These are phyloP conservation scores for Styela clava DNA, from an alignment of 23 tunicate genomes.

Conservation along the genomic window DNA sequence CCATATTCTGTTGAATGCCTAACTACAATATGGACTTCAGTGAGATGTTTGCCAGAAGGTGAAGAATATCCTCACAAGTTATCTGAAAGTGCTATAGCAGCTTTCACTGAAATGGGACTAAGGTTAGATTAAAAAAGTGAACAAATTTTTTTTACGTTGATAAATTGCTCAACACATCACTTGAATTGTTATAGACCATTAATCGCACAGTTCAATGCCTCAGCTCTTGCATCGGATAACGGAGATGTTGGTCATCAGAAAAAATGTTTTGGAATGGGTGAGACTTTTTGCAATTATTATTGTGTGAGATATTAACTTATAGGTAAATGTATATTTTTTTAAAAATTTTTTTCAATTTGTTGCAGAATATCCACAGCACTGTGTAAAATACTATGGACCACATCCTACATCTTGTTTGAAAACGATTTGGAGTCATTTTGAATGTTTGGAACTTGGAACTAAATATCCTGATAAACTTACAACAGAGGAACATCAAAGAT, in stretches of 20 bases:
- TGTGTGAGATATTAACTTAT: not conserved
- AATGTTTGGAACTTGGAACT: constrained; percentile 2
- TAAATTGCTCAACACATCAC: no score
- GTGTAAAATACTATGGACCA: constrained; percentile 33
- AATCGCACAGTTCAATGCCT: no score
- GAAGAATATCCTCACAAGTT: constrained; percentile 16
- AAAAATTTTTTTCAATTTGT: no score
- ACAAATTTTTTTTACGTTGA: no score
- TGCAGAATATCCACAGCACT: constrained; percentile 12
- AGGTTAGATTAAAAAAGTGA: no score
- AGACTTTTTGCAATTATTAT: no score
- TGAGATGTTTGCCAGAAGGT: constrained; percentile 26
- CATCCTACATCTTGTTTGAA: constrained; percentile 23
- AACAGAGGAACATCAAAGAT: not conserved
- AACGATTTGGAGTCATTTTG: constrained; percentile 25
- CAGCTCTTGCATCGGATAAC: no score
- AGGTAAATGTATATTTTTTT: no score
- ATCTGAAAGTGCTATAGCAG: not conserved
- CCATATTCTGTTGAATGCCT: constrained; percentile 18
- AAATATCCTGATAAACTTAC: constrained; percentile 3
- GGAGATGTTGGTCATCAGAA: no score
- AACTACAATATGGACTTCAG: constrained; percentile 19
- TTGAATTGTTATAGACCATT: no score
- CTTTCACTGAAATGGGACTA: constrained; percentile 4
- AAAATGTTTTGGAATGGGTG: no score